phyloP scores from a whole-genome alignment of 1,140 invertebrate genomes.

The Plodia interpunctella region DNA sequence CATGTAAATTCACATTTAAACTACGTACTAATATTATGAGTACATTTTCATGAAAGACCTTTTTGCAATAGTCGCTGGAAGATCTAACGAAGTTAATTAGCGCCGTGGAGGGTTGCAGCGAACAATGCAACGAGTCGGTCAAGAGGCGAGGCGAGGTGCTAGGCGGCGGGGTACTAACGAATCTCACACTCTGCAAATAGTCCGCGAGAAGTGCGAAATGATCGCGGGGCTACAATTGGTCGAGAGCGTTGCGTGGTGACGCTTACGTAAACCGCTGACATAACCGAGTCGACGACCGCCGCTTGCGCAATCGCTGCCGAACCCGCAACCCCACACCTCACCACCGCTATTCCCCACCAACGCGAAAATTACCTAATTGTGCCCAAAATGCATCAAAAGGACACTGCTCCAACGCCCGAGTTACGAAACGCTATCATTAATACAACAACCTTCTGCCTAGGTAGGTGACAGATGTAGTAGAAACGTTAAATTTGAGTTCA shows the following conservation, averaged over 20 bases:
- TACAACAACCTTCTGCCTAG: constrained; percentile 64
- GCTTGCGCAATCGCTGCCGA: constrained; percentile 64
- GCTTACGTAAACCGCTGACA: constrained; percentile 73
- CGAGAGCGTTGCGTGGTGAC: constrained; percentile 67
- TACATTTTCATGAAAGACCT: no score
- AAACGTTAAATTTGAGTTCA: constrained; percentile 35
- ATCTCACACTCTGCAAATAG: constrained; percentile 56
- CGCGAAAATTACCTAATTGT: constrained; percentile 67
- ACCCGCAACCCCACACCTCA: constrained; percentile 65
- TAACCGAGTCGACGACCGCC: constrained; percentile 73
- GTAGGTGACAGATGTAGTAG: constrained; percentile 41
- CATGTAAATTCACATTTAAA: no score
- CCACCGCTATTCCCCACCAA: constrained; percentile 36
- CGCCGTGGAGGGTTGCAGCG: constrained; percentile 19
- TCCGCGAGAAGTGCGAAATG: constrained; percentile 65
- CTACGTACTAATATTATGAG: no score
- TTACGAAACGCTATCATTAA: constrained; percentile 67
- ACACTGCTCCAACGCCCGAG: constrained; percentile 57
- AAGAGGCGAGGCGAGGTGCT: constrained; percentile 17
- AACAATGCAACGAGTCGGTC: constrained; percentile 28
- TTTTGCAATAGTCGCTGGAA: constrained; percentile 13
- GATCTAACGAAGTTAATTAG: constrained; percentile 22
- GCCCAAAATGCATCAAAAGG: constrained; percentile 70
- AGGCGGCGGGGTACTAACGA: constrained; percentile 43
- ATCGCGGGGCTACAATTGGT: constrained; percentile 62